Evolutionary conservation across 2,797 vertebrate species (phyloP).

Genomic region (Triplophysa yarkandensis): DNA sequence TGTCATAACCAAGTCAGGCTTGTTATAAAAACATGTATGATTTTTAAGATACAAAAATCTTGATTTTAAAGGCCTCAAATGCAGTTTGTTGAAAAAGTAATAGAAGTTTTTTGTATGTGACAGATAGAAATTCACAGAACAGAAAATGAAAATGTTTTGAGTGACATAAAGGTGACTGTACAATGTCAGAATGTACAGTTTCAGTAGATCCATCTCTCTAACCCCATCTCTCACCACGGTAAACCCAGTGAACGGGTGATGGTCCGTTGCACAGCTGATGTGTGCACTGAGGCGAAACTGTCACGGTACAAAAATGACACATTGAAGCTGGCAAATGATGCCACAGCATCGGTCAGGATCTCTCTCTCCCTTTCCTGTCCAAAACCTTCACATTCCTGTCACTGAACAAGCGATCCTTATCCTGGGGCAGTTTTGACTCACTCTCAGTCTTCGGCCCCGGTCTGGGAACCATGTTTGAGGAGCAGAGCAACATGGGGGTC

Average conservation of each 20-base stretch:
- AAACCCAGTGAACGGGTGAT: not conserved
- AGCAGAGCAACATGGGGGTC: constrained; percentile 34
- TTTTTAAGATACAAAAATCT: not conserved
- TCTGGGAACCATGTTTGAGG: constrained; percentile 40
- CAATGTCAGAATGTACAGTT: not conserved
- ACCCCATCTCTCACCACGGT: not conserved
- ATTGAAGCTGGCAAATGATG: not conserved
- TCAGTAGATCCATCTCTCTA: not conserved
- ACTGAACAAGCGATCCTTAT: constrained; percentile 37
- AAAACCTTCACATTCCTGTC: constrained; percentile 27
- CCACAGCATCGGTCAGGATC: constrained; percentile 5
- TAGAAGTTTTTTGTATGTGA: not conserved
- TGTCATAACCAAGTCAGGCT: not conserved
- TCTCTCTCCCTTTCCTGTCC: constrained; percentile 12
- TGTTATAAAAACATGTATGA: not conserved
- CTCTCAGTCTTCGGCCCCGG: constrained; percentile 23
- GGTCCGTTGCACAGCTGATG: not conserved
- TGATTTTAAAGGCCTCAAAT: not conserved
- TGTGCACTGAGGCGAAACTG: constrained; percentile 8
- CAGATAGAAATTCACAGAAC: not conserved
- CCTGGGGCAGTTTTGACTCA: constrained; percentile 21
- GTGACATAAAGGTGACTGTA: not conserved
- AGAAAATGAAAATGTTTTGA: not conserved
- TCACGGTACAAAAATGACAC: not conserved
- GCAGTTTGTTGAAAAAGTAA: not conserved